Base-by-base conservation (phyloP, 2,113 vertebrate genomes). In the Alaudala cheleensis region DNA sequence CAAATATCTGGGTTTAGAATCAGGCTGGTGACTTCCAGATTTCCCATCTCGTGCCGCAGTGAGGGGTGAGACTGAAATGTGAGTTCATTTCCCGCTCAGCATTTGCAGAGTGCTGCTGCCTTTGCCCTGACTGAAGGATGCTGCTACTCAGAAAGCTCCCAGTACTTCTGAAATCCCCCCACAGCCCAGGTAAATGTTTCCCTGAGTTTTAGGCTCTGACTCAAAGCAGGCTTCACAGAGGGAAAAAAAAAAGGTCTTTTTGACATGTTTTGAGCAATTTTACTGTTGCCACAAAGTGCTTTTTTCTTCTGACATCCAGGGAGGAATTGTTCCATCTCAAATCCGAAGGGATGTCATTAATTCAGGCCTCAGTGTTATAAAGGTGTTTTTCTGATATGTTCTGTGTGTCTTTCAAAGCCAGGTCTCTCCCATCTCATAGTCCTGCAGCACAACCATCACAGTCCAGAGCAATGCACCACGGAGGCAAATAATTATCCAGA, bases 401-500 rank as follows among this genome's bases (percentile, higher is more conserved):
- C 80, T 57, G 24, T 1, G n/a, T 73, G 92, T 42, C 95, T 86
- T 44, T 91, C 88, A 74, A 37, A 50, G 65, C 64, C 29, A 42
- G 69, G 64, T 10, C 92, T 81, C 80, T 64, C 85, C 90, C 74
- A 31, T 51, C 74, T 40, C 87, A 7, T 0, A 53, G 71, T 21
- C 72, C 90, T 81, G 92, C 87, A 86, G 84, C 72, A 93, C 67
- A 90, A 84, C 60, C 25, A 21, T 31, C 64, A 20, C 67, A 84
- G 84, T 42, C 88, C 80, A 88, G 56, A 94, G 91, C 78, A 90
- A 42, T 9, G 74, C 74, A 81, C 93, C 90, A 87, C 24, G 83
- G 86, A 94, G 92, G 89, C 90, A 97, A 96, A 97, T 77, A 93
- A 96, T 95, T 91, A 93, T 39, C 69, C 84, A 64, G 94, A 96